phyloP scores from a whole-genome alignment of 2,888 invertebrate species.

The Ophraella communa region DNA sequence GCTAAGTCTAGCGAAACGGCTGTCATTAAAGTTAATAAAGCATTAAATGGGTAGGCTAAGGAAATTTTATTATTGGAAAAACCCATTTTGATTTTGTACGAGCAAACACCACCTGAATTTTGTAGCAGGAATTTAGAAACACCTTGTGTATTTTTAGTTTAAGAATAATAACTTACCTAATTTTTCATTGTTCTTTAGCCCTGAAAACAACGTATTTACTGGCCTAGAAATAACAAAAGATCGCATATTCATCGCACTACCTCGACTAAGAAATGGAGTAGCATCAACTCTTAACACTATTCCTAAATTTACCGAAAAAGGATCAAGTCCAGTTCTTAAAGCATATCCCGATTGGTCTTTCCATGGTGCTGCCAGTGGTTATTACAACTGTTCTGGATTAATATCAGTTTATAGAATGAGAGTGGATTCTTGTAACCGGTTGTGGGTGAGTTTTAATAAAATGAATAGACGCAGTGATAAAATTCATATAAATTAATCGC shows the following conservation, averaged over 20 bases:
- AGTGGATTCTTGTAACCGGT: conserved; percentile 78
- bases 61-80: too few relatives aligned
- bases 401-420: conserved; percentile 81
- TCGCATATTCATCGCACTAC: conserved; percentile 75
- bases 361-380: conserved; percentile 73
- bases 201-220: conserved; percentile 78
- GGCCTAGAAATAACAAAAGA: conserved; percentile 77
- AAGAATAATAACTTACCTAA: neutral
- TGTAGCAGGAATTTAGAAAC: neutral
- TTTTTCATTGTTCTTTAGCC: conserved; percentile 57
- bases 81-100: too few relatives aligned
- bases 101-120: neutral
- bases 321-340: conserved; percentile 67
- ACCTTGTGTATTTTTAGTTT: neutral
- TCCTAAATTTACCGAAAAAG: conserved; percentile 68
- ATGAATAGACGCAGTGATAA: neutral
- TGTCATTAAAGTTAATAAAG: too few relatives aligned
- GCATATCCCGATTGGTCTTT: conserved; percentile 65
- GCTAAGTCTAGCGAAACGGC: too few relatives aligned
- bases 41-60: too few relatives aligned
- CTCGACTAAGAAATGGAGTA: conserved; percentile 76
- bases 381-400: conserved; percentile 77
- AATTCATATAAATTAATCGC: neutral
- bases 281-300: conserved; percentile 77
- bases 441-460: conserved; percentile 65